Conservation (phyloP, 1,140 invertebrate species). For the Contarinia nasturtii region DNA sequence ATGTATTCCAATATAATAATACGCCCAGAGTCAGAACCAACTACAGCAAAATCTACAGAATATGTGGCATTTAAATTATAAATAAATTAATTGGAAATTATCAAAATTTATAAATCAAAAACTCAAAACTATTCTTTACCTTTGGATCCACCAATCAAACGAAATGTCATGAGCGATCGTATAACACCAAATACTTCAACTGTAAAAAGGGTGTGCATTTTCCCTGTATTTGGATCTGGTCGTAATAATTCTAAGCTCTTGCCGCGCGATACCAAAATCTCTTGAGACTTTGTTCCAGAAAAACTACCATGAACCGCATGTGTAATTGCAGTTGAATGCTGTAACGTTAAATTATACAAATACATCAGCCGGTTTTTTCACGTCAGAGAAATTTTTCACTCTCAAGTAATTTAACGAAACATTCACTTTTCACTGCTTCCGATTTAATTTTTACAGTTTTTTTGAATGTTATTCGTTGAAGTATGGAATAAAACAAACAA, state of each 20-base stretch:
- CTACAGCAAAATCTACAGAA: conserved; percentile 84
- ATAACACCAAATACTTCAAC: conserved; percentile 95
- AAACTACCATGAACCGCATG: conserved; percentile 98
- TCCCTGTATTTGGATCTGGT: conserved; percentile 95
- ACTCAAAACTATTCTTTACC: conserved; percentile 29
- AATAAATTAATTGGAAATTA: not conserved
- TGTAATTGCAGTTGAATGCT: conserved; percentile 88
- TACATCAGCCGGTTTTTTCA: conserved; percentile 44
- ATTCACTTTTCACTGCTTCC: too few relatives aligned
- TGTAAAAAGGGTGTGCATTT: conserved; percentile 89
- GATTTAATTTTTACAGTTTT: too few relatives aligned
- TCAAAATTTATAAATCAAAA: not conserved
- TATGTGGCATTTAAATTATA: too few relatives aligned
- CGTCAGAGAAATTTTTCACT: too few relatives aligned
- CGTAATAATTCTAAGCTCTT: conserved; percentile 84
- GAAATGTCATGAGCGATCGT: conserved; percentile 86
- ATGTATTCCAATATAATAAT: conserved; percentile 98
- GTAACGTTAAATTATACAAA: conserved; percentile 95
- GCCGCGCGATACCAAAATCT: conserved; percentile 88
- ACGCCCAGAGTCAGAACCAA: conserved; percentile 94
- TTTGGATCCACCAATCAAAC: conserved; percentile 93
- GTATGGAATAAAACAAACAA: too few relatives aligned
- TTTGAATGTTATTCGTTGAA: too few relatives aligned
- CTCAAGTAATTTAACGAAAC: too few relatives aligned
- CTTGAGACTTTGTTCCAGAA: conserved; percentile 92